phyloP scores from a whole-genome alignment of 2,888 invertebrate genomes.

The Coenonympha glycerion region DNA sequence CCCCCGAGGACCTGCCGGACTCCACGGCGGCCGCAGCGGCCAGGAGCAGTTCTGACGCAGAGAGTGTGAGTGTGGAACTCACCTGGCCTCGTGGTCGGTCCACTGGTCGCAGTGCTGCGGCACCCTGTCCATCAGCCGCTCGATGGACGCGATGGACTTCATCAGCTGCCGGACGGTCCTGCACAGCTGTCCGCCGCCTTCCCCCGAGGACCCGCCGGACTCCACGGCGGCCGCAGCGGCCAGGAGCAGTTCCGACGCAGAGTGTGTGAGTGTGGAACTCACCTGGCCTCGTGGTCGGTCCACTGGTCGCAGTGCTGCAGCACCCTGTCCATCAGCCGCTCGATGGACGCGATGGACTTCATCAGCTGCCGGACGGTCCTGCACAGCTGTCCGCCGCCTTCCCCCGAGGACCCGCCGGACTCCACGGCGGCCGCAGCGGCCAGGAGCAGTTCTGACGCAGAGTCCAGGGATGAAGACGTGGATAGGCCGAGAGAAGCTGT shows the following conservation, averaged over 20 bases:
- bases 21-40: constrained; percentile 40
- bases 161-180: constrained; percentile 57
- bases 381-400: constrained; percentile 39
- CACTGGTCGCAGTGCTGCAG: constrained; percentile 59
- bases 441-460: constrained; percentile 48
- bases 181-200: constrained; percentile 41
- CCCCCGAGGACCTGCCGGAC: constrained; percentile 23
- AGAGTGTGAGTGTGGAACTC: constrained; percentile 50
- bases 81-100: constrained; percentile 48
- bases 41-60: constrained; percentile 48
- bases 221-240: constrained; percentile 40
- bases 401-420: constrained; percentile 23
- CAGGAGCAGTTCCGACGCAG: constrained; percentile 48
- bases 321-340: constrained; percentile 64
- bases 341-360: constrained; percentile 64
- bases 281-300: constrained; percentile 48
- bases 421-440: constrained; percentile 40
- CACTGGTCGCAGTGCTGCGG: constrained; percentile 59
- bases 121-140: constrained; percentile 64
- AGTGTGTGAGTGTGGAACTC: constrained; percentile 49
- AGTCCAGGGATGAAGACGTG: constrained; percentile 50
- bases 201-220: constrained; percentile 23
- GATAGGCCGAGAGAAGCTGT: constrained; percentile 45
- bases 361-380: constrained; percentile 57
- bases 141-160: constrained; percentile 64